These are phyloP conservation scores for Tenthredo scrophulariae DNA, from an alignment of 2,888 invertebrate species.

Conservation along the genomic window DNA sequence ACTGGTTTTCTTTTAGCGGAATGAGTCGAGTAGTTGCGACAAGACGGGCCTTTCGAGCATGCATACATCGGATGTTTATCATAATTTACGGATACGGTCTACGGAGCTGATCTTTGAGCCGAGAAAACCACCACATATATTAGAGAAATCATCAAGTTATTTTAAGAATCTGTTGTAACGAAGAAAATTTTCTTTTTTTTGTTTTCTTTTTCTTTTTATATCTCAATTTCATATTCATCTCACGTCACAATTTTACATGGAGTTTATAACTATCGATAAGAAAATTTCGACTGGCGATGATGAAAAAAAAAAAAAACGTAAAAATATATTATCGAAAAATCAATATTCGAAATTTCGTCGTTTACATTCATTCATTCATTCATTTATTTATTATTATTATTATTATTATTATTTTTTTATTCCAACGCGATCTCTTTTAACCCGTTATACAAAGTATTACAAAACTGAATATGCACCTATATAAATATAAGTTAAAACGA, in stretches of 20 bases:
- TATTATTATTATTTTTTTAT: background rate
- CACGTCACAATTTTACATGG: too few species aligned
- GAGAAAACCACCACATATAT: background rate
- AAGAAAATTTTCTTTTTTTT: too few species aligned
- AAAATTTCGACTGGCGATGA: too few species aligned
- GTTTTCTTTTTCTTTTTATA: too few species aligned
- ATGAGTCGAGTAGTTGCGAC: background rate
- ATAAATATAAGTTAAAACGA: background rate
- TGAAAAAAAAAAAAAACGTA: too few species aligned
- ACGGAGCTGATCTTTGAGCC: background rate
- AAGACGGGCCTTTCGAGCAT: constrained; percentile 11
- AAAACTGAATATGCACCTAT: background rate
- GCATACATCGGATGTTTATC: constrained; percentile 14
- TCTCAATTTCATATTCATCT: too few species aligned
- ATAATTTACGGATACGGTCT: constrained; percentile 3
- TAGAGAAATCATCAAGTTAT: background rate
- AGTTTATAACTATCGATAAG: too few species aligned
- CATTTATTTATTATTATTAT: background rate
- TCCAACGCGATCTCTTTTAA: background rate
- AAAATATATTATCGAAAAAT: too few species aligned
- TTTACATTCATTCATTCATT: too few species aligned
- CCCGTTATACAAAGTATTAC: background rate
- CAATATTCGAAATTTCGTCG: too few species aligned
- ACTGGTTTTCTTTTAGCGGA: constrained; percentile 9
- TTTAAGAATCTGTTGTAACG: background rate